Percentiles rank a stretch among this genome's conserved stretches.
Conservation (phyloP, 2,797 vertebrate genomes). For the Clarias laeviceps region DNA sequence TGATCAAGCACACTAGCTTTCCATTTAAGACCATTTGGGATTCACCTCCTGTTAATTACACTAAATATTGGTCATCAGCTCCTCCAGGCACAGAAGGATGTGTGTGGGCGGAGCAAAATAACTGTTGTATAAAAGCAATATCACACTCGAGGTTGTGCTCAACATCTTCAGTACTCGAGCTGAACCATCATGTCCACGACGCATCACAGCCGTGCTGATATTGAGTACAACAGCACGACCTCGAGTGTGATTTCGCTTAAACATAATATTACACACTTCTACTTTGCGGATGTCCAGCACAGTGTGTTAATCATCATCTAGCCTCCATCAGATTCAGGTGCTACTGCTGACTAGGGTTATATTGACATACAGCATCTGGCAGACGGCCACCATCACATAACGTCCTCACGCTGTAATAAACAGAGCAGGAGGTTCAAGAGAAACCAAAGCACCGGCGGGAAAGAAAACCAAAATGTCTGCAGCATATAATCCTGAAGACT, state of each 20-base stretch:
- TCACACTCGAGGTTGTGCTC: no score
- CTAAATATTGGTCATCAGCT: no score
- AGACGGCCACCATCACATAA: not conserved
- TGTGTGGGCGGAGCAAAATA: no score
- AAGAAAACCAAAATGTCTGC: not conserved
- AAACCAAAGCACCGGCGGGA: not conserved
- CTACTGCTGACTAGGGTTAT: not conserved
- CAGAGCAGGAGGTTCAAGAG: not conserved
- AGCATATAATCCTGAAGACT: not conserved
- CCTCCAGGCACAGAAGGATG: no score
- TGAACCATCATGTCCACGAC: no score
- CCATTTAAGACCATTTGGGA: no score
- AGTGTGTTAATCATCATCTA: not conserved
- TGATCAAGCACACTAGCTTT: no score
- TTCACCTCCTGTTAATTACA: no score
- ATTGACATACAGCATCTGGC: not conserved
- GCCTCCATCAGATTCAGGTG: not conserved
- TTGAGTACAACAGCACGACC: not conserved
- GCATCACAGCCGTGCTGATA: no score
- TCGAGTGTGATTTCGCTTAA: not conserved
- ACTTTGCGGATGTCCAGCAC: not conserved
- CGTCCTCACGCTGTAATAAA: not conserved
- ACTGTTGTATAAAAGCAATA: no score
- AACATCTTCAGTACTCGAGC: no score
- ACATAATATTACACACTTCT: not conserved